phyloP scores from a whole-genome alignment of 2,113 vertebrate genomes.

The Hippolais icterina region DNA sequence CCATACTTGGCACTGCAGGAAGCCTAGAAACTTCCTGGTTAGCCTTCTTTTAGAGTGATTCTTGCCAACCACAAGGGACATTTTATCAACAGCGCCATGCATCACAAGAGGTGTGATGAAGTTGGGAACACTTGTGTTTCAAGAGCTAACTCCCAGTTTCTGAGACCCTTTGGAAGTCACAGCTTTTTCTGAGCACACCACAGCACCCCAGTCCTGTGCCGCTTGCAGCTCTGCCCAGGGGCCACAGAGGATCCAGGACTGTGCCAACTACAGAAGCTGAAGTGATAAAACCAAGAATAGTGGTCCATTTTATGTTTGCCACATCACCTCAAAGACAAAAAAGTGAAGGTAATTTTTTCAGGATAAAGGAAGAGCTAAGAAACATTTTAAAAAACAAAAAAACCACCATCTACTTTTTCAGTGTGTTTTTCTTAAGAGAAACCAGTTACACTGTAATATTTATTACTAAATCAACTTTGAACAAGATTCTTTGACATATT shows the following conservation, averaged over 20 bases:
- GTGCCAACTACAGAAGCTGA: neutral
- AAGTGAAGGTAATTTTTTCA: neutral
- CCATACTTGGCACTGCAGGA: fast-evolving
- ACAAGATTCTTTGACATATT: neutral
- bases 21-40: neutral
- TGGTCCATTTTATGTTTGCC: neutral
- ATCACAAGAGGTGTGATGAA: neutral
- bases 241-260: neutral
- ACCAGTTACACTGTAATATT: neutral
- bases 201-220: no score
- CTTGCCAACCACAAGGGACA: neutral
- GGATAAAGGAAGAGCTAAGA: neutral
- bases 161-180: neutral
- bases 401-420: neutral
- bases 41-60: neutral
- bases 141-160: neutral
- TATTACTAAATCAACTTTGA: neutral
- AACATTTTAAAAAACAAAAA: neutral
- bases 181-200: neutral
- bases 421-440: neutral
- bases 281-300: neutral
- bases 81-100: neutral
- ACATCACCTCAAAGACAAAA: neutral
- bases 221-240: neutral
- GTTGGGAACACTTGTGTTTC: neutral